Evolutionary conservation across 2,113 vertebrate species (phyloP), one percentile per base, ranked within the genome.

Genomic region (Hypomesus transpacificus): DNA sequence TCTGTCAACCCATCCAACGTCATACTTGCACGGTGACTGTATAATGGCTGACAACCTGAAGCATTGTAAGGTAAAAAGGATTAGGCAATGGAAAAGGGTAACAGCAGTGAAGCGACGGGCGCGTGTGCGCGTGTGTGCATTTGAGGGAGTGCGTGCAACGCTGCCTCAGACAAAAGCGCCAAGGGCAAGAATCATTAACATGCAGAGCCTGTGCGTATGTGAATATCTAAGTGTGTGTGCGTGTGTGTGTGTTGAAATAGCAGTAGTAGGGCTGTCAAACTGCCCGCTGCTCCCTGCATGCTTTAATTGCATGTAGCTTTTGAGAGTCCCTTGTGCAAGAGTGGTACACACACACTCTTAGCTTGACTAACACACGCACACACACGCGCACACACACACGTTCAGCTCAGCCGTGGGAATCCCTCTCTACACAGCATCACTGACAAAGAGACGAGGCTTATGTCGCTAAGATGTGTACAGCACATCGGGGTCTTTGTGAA

Each of bases 261-360:
- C 54, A 79, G 68, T 66, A 70, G 76, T 74, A 82, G 53, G 73
- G 73, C 81, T 73, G 75, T 81, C 84, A 88, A 78, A 78, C 82
- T 75, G 81, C 82, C 82, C 79, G 68, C 84, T 79, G 75, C 83
- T 84, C 80, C 73, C 84, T 82, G 81, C 82, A 84, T 82, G 76
- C 80, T 86, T 86, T 86, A 87, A 87, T 85, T 86, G 86, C 80
- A 81, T 84, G 78, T 86, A 85, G 77, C 86, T 79, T 61, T 56
- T 22, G 83, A 85, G 86, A 86, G 72, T 60, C 58, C 58, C 58
- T 26, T 60, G 22, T 61, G 59, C 59, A 3, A 16, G 24, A 13
- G 21, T 26, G 20, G 21, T 75, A 61, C 67, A 52, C 81, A 76
- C 74, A 54, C 61, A 72, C n/a, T 63, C 70, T 73, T 82, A 82